These are phyloP conservation scores for Thunnus thynnus DNA, from an alignment of 2,113 vertebrate species.

Conservation along the genomic window DNA sequence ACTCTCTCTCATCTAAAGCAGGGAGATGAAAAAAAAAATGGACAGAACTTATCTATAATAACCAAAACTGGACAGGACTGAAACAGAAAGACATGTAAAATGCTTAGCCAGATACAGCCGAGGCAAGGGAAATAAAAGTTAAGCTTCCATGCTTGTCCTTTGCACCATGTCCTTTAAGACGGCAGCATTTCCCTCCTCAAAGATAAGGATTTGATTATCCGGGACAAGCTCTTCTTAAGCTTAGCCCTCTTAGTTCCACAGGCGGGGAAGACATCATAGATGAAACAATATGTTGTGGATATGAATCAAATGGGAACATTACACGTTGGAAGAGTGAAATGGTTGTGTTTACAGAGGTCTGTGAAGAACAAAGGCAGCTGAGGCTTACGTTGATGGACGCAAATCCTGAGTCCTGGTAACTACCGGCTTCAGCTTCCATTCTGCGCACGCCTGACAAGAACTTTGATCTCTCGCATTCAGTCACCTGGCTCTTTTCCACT, in stretches of 20 bases:
- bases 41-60: slow-evolving; percentile 38
- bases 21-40: slow-evolving; percentile 31
- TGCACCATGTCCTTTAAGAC: slow-evolving; percentile 62
- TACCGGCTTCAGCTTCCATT: slow-evolving; percentile 63
- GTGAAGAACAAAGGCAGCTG: slow-evolving; percentile 69
- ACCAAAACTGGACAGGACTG: slow-evolving; percentile 35
- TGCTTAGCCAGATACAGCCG: slow-evolving; percentile 25
- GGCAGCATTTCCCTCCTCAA: slow-evolving; percentile 44
- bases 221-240: slow-evolving; percentile 62
- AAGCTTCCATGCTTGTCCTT: slow-evolving; percentile 63
- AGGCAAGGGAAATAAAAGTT: slow-evolving; percentile 52
- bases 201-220: slow-evolving; percentile 72
- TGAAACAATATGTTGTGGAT: slow-evolving; percentile 63
- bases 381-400: slow-evolving; percentile 81
- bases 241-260: slow-evolving; percentile 51
- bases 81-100: slow-evolving; percentile 7
- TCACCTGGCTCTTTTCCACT: slow-evolving; percentile 66
- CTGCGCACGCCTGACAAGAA: slow-evolving; percentile 50
- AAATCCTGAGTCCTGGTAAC: slow-evolving; percentile 82
- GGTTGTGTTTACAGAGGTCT: slow-evolving; percentile 60
- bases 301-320: slow-evolving; percentile 61
- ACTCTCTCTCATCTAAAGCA: slow-evolving; percentile 37
- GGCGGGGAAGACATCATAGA: slow-evolving; percentile 36
- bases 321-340: slow-evolving; percentile 15
- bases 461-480: slow-evolving; percentile 78